A percentile compares a stretch with the other conserved stretches of the same genome.
Evolutionary conservation across 2,113 vertebrate species (phyloP).

Genomic region (Vombatus ursinus): DNA sequence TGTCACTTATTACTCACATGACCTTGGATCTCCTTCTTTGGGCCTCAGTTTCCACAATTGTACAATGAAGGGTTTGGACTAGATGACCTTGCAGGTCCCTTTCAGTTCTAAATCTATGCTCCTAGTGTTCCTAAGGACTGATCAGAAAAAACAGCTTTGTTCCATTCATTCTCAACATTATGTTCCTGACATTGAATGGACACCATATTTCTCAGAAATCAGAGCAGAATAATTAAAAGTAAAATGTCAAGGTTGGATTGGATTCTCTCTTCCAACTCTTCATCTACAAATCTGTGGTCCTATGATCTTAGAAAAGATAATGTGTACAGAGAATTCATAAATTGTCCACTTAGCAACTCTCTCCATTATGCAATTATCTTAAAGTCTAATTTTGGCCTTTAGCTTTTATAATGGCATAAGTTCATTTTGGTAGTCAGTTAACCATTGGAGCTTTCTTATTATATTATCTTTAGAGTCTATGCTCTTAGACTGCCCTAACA

Average conservation of each 20-base stretch:
- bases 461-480: not conserved
- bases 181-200: not conserved
- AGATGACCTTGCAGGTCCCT: not conserved
- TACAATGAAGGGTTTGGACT: not conserved
- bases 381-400: constrained; percentile 2
- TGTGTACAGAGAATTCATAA: not conserved
- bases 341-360: not conserved
- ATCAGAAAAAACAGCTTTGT: not conserved
- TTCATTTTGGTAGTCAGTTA: not conserved
- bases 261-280: not conserved
- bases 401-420: constrained; percentile 9
- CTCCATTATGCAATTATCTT: not conserved
- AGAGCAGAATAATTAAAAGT: not conserved
- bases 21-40: no score
- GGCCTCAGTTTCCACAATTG: not conserved
- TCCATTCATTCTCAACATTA: not conserved
- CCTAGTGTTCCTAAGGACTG: not conserved
- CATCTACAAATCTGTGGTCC: not conserved
- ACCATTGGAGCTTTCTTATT: not conserved
- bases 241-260: not conserved
- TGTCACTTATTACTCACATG: no score
- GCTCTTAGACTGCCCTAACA: not conserved
- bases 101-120: not conserved
- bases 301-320: not conserved
- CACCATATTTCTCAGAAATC: not conserved